Base-by-base conservation (phyloP, 2,797 vertebrate genomes). In the Lutjanus argentimaculatus region DNA sequence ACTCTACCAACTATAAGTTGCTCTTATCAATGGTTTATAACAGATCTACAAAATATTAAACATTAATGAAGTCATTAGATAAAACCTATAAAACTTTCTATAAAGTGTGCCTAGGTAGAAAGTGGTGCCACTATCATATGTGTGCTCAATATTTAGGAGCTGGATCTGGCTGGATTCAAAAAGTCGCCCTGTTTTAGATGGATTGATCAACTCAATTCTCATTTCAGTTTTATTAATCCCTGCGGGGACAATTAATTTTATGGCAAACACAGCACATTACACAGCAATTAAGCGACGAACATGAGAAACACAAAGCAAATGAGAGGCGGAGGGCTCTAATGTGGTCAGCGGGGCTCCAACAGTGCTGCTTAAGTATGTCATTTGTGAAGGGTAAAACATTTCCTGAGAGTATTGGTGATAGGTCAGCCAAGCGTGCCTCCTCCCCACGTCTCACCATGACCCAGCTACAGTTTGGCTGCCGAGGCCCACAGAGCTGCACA, bases 391-490 rank as follows among this genome's bases (percentile, higher is more conserved):
- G 81, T 73, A 66, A 77, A 86, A 76, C 75, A 66, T 75, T 82
- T 85, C 87, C 80, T 76, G 74, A 49, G 88, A 69, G 84, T 58
- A 58, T 77, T 58, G 62, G 55, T 80, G 89, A 83, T 75, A 68
- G 85, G 80, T 87, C 86, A 71, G 77, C 83, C 77, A 85, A 90
- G 83, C 86, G 64, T 70, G 75, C 80, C 78, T 87, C 77, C 58
- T 79, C 48, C 56, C 67, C 45, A 71, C 72, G 62, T 88, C 75
- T 84, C 77, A 64, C 75, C 79, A 63, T 79, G 76, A 91, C 82
- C 82, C 80, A 88, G 71, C 86, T 83, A 69, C 63, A 83, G 68
- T 64, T 30, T 52, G 77, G 72, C 67, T 64, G 58, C 19, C 57
- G 72, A 30, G 67, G 75, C 75, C 74, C 42, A n/a, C 73, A 48